Evolutionary conservation across 2,113 vertebrate genomes (phyloP).

Genomic region (Corvus cornix): DNA sequence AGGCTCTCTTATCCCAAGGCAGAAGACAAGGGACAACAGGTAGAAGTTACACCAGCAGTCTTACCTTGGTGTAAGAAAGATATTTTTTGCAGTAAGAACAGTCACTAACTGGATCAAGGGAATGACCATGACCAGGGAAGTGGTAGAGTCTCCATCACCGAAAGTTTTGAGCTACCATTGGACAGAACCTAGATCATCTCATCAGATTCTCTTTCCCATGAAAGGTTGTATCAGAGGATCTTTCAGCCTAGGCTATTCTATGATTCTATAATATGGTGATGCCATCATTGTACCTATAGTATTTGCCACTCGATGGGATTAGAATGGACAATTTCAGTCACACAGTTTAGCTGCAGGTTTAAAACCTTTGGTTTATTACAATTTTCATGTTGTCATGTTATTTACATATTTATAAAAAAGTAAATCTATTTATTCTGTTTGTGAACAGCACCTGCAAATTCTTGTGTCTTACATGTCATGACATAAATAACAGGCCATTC

Average conservation of each 20-base stretch:
- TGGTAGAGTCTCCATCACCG: background rate
- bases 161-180: background rate
- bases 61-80: background rate
- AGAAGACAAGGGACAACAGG: background rate
- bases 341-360: background rate
- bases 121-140: background rate
- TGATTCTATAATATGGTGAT: background rate
- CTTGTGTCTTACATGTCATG: background rate
- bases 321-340: background rate
- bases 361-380: background rate
- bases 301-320: background rate
- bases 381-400: background rate
- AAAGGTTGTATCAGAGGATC: background rate
- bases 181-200: background rate
- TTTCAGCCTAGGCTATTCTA: background rate
- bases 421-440: background rate
- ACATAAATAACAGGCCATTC: background rate
- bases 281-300: background rate
- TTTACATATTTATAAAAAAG: background rate
- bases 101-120: background rate
- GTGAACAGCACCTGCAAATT: background rate
- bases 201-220: background rate
- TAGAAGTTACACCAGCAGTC: background rate
- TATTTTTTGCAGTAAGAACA: background rate
- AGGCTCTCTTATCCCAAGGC: background rate